phyloP scores from a whole-genome alignment of 2,113 vertebrate genomes.

The Python bivittatus region DNA sequence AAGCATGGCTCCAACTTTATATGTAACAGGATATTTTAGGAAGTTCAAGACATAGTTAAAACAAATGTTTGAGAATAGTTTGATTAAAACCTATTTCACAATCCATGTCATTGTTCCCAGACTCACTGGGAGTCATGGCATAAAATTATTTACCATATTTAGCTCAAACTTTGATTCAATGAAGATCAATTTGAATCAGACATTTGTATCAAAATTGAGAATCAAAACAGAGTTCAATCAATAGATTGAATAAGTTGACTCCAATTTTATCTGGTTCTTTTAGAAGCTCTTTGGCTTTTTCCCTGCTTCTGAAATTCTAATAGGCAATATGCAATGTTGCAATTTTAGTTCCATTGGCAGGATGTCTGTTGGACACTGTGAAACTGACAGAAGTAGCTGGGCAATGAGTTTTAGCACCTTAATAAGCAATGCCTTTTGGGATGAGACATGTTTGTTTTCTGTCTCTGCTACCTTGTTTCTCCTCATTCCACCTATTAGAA shows the following conservation, averaged over 20 bases:
- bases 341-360: background rate
- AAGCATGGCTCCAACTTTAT: rapidly evolving
- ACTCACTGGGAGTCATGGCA: background rate
- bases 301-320: background rate
- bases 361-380: background rate
- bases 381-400: background rate
- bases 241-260: background rate
- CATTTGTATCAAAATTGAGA: background rate
- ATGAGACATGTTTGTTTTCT: background rate
- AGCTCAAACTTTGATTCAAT: background rate
- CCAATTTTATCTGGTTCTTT: background rate
- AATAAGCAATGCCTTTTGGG: background rate
- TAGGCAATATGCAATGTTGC: background rate
- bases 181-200: background rate
- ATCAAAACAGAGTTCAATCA: background rate
- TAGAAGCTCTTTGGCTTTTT: background rate
- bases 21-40: background rate
- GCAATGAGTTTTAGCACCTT: background rate
- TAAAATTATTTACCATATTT: background rate
- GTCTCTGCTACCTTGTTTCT: background rate
- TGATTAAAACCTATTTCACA: background rate
- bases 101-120: background rate
- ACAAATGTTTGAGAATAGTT: background rate
- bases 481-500: background rate
- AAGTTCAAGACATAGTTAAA: background rate